Evolutionary conservation across 2,888 invertebrate species (phyloP).

Genomic region (Diachrysia chrysitis): DNA sequence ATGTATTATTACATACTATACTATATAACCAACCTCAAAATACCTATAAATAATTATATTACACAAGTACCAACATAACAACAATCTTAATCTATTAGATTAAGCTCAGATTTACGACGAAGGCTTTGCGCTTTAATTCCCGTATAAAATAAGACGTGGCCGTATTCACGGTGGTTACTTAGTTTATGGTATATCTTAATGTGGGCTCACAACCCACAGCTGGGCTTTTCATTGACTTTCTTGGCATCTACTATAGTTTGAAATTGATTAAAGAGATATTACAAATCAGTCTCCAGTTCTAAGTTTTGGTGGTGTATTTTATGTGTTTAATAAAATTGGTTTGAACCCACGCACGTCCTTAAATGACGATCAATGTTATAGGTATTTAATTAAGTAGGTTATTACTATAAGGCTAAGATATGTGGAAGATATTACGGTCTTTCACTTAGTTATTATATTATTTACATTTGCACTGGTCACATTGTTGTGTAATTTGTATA

Average conservation of each 20-base stretch:
- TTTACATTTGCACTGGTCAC: too few species aligned
- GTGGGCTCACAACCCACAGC: background rate
- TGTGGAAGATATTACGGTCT: too few species aligned
- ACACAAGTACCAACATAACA: slow-evolving; percentile 12
- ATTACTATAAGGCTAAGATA: too few species aligned
- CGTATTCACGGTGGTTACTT: slow-evolving; percentile 23
- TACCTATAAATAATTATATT: slow-evolving; percentile 11
- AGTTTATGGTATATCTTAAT: slow-evolving; percentile 37
- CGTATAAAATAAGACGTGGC: slow-evolving; percentile 47
- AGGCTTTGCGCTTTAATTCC: slow-evolving; percentile 52
- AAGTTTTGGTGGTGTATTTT: background rate
- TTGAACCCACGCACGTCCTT: background rate
- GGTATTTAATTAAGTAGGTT: too few species aligned
- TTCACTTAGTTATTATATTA: too few species aligned
- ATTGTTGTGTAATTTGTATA: too few species aligned
- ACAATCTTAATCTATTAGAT: slow-evolving; percentile 44
- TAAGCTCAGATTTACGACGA: slow-evolving; percentile 51
- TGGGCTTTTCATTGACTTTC: background rate
- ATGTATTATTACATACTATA: background rate
- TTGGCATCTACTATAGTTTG: background rate
- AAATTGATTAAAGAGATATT: background rate
- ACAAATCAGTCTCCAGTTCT: background rate
- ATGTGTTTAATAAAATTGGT: background rate
- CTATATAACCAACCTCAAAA: background rate
- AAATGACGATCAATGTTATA: too few species aligned